Conservation (phyloP, 2,888 invertebrate species). For the Tromatobia lineatoria region DNA sequence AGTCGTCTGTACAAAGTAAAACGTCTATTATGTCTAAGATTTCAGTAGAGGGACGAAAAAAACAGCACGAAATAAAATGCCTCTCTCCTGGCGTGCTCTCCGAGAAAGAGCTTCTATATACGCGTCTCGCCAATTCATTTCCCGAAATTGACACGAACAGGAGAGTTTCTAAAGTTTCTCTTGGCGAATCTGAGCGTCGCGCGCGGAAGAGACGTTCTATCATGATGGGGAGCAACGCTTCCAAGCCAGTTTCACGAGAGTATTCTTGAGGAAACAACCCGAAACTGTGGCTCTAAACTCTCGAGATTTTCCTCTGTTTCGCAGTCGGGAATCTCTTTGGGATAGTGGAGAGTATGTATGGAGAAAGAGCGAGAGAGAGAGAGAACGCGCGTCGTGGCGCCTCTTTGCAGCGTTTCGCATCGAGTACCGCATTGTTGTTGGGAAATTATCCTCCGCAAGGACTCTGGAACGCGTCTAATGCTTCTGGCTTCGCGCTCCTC, state of each 20-base stretch:
- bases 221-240: constrained; percentile 50
- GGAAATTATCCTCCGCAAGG: constrained; percentile 60
- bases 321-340: constrained; percentile 53
- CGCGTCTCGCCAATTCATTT: constrained; percentile 66
- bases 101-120: not conserved
- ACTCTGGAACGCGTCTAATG: constrained; percentile 51
- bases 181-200: constrained; percentile 48
- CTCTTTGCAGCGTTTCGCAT: constrained; percentile 66
- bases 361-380: constrained; percentile 25
- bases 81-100: constrained; percentile 4
- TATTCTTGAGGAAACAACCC: constrained; percentile 63
- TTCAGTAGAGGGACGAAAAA: constrained; percentile 30
- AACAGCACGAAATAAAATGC: constrained; percentile 50
- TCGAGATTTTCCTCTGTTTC: constrained; percentile 54
- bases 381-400: constrained; percentile 58
- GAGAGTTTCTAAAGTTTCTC: constrained; percentile 63
- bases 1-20: constrained; percentile 22
- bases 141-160: constrained; percentile 67
- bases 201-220: constrained; percentile 56
- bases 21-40: constrained; percentile 38
- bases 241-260: constrained; percentile 60
- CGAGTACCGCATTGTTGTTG: constrained; percentile 67
- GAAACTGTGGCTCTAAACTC: constrained; percentile 65
- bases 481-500: constrained; percentile 1
- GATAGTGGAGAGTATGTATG: constrained; percentile 19